A percentile compares a stretch with the other conserved stretches of the same genome.
Evolutionary conservation across 2,113 vertebrate genomes (phyloP).

Genomic region (Alouatta palliata): DNA sequence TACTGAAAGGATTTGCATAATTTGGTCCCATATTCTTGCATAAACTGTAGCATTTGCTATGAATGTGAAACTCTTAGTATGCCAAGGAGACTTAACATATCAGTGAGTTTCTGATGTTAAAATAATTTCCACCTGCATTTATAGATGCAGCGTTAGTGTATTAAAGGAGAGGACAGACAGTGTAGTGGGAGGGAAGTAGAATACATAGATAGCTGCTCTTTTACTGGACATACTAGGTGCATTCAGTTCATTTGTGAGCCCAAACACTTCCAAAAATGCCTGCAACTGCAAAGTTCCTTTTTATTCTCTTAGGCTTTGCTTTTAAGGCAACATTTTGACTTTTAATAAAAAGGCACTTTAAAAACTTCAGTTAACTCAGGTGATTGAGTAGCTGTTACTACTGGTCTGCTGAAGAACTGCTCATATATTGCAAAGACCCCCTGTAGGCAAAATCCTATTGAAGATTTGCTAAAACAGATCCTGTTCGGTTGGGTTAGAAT

Average conservation of each 20-base stretch:
- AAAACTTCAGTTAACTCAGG: constrained; percentile 39
- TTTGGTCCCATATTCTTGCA: neutral
- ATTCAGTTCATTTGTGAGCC: neutral
- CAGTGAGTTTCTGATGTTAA: neutral
- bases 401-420: neutral
- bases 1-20: neutral
- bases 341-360: constrained; percentile 34
- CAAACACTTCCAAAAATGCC: neutral
- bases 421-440: constrained; percentile 50
- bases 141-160: neutral
- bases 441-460: constrained; percentile 5
- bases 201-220: neutral
- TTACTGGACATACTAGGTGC: neutral
- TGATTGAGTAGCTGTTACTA: constrained; percentile 53
- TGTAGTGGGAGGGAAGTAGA: too few relatives aligned
- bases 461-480: constrained; percentile 59
- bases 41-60: neutral
- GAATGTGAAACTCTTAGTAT: neutral
- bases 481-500: neutral
- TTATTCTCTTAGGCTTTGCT: constrained; percentile 11
- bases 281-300: neutral
- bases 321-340: constrained; percentile 35
- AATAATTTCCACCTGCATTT: neutral
- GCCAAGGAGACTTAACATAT: neutral
- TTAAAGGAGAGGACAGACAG: neutral